Base-by-base conservation (phyloP, 2,113 vertebrate genomes). In the Oceanodroma tethys region DNA sequence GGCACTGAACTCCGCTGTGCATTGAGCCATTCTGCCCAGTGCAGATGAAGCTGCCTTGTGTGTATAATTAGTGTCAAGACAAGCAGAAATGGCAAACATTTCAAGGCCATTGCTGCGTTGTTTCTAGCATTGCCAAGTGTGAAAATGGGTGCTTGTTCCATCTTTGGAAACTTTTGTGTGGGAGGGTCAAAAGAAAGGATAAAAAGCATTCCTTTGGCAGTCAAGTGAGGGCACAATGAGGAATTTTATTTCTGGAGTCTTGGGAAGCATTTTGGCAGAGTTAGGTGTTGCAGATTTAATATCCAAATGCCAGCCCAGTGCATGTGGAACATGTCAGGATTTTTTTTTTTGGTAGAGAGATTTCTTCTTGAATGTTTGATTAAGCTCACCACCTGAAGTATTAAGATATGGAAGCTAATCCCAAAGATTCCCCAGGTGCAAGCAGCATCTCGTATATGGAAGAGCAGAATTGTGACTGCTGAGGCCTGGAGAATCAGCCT, bases 311-410 rank as follows among this genome's bases (percentile, higher is more conserved):
- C 81, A 92, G 38, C 53, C 70, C 56, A 32, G 60, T 87, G 60
- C 53, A 26, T 65, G 48, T 74, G 86, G 83, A 91, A 94, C 10
- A 2, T 36, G 45, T 71, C 66, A 89, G 40, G 42, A 21, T 32
- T 36, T 40, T 80, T 36, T 48, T 29, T 75, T 53, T 79, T 81
- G 17, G 30, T 72, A 47, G 50, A 93, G 70, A 95, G 53, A 76
- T 90, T 96, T 94, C 48, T 92, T 79, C 42, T 94, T 74, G 76
- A 67, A 68, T 52, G 29, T 91, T 94, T 95, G 93, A 83, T 94
- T 92, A 40, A 62, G 52, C 15, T 88, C 17, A 53, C 74, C 59
- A 93, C 66, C 78, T 91, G 86, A 83, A 78, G 26, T 22, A 87
- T 75, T 76, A 79, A 86, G 86, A 70, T 93, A 88, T 38, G 62